A percentile compares a stretch with the other conserved stretches of the same genome.
phyloP scores from a whole-genome alignment of 2,888 invertebrate species.

The Hydrotaea cyrtoneurina region DNA sequence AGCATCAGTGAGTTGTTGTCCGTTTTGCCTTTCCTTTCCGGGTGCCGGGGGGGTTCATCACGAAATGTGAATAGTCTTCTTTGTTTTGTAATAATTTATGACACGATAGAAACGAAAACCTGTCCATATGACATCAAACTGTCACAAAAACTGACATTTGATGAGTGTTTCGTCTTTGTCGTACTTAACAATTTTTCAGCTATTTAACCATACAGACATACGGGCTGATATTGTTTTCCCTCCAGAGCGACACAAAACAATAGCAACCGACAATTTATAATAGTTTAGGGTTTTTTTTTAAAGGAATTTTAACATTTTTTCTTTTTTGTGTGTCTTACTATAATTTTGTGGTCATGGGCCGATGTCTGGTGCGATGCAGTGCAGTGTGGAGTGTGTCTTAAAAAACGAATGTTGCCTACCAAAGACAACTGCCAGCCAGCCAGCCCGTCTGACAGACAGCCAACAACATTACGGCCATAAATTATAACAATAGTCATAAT shows the following conservation, averaged over 20 bases:
- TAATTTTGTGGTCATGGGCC: constrained; percentile 57
- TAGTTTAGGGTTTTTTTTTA: constrained; percentile 54
- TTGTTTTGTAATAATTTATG: constrained; percentile 57
- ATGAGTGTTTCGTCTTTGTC: constrained; percentile 66
- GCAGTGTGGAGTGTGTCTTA: background rate
- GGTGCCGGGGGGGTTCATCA: background rate
- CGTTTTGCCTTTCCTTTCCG: background rate
- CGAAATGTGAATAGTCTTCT: constrained; percentile 43
- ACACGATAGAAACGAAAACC: constrained; percentile 44
- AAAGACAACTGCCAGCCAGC: background rate
- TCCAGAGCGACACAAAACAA: constrained; percentile 49
- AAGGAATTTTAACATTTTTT: constrained; percentile 20
- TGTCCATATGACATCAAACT: constrained; percentile 64
- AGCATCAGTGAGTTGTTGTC: background rate
- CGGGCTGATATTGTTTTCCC: background rate
- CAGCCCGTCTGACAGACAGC: background rate
- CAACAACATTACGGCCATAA: constrained; percentile 18
- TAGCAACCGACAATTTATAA: constrained; percentile 39
- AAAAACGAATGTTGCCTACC: constrained; percentile 1
- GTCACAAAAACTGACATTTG: constrained; percentile 71
- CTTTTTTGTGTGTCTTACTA: constrained; percentile 35
- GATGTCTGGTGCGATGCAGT: background rate
- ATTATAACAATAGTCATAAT: constrained; percentile 32
- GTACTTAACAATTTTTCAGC: constrained; percentile 64
- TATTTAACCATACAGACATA: constrained; percentile 60